Evolutionary conservation across 2,888 invertebrate species (phyloP).

Genomic region (Dryococelus australis): DNA sequence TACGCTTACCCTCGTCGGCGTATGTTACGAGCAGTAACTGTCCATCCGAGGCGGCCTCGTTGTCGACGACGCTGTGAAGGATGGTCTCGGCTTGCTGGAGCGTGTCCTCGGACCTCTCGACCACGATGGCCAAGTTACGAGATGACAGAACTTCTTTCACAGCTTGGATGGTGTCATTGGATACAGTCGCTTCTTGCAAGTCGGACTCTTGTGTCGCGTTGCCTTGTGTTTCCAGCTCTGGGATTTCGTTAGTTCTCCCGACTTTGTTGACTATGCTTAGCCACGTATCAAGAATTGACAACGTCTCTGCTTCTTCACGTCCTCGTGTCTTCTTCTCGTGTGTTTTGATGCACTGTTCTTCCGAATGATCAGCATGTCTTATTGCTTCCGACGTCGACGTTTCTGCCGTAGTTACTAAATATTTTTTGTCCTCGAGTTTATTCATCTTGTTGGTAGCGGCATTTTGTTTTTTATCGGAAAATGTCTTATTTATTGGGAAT

Average conservation of each 20-base stretch:
- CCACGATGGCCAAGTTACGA: constrained; percentile 1
- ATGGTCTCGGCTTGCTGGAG: not conserved
- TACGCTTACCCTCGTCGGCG: not conserved
- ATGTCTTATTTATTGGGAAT: not conserved
- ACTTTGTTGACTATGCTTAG: not conserved
- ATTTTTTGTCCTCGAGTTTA: not conserved
- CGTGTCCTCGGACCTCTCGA: not conserved
- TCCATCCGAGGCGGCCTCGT: not conserved
- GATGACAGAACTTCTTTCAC: constrained; percentile 56
- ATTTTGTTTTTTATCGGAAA: not conserved
- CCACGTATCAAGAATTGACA: not conserved
- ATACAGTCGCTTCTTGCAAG: constrained; percentile 56
- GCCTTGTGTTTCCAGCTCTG: constrained; percentile 34
- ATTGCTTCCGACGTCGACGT: not conserved
- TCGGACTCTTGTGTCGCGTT: constrained; percentile 56
- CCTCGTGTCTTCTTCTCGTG: not conserved
- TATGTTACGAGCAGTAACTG: not conserved
- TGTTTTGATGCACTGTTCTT: not conserved
- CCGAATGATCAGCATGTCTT: not conserved
- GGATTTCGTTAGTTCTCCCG: too few relatives aligned
- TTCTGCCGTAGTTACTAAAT: not conserved
- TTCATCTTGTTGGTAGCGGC: not conserved
- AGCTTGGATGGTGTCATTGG: not conserved
- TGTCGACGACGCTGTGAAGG: not conserved
- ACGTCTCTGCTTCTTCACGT: not conserved